Percentiles rank a stretch among this genome's conserved stretches.
These are phyloP conservation scores for Holothuria scabra DNA, from an alignment of 53 echinoderm and acorn worm species.

Conservation along the genomic window DNA sequence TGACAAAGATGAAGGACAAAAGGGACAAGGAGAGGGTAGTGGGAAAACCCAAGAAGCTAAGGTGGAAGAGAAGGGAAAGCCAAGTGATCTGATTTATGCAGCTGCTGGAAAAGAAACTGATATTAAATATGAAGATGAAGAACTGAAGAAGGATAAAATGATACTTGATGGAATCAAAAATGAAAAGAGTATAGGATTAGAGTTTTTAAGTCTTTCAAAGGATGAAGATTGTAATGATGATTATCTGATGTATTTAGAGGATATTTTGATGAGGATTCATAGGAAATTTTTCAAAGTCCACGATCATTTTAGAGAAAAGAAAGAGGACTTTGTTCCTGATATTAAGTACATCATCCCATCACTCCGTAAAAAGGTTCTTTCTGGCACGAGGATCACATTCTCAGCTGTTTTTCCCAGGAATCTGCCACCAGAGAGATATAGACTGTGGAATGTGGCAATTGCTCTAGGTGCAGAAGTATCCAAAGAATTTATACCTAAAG, in stretches of 20 bases:
- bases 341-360: conserved; percentile 84
- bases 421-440: conserved; percentile 92
- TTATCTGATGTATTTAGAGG: conserved; percentile 89
- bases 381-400: conserved; percentile 79
- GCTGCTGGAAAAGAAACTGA: too few species aligned
- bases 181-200: too few species aligned
- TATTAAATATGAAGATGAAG: too few species aligned
- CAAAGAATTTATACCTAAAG: conserved; percentile 59
- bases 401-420: conserved; percentile 95
- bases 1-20: conserved; percentile 48
- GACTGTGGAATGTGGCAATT: conserved; percentile 89
- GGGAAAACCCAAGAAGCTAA: not conserved
- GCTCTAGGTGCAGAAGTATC: conserved; percentile 83
- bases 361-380: conserved; percentile 73
- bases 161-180: too few species aligned
- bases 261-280: conserved; percentile 79
- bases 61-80: too few species aligned
- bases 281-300: conserved; percentile 70
- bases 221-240: conserved; percentile 70
- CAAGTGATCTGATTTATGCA: too few species aligned
- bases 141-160: too few species aligned
- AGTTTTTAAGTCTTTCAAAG: not conserved
- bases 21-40: not conserved
- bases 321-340: conserved; percentile 65
- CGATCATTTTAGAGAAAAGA: conserved; percentile 58